Evolutionary conservation across 2,113 vertebrate species (phyloP), one percentile per base, ranked within the genome.

Genomic region (Phalacrocorax aristotelis): DNA sequence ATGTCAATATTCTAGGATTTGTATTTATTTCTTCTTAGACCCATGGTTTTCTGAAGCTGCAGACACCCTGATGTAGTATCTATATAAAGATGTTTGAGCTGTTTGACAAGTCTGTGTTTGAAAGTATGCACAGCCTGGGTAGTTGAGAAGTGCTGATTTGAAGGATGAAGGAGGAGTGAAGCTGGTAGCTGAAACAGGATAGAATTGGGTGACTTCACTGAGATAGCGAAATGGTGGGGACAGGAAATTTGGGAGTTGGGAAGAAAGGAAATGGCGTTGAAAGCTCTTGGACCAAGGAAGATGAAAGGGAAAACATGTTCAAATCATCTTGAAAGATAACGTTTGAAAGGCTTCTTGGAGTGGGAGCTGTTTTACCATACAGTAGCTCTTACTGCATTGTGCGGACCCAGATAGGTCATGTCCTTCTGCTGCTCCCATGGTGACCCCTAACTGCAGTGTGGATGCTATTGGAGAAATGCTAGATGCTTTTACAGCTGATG

Each of bases 31-130:
- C 38, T 84, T 76, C 49, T 61, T 69, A 76, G 42, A 23, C n/a
- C 11, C 19, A 3, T 32, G 15, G 5, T 83, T 90, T 83, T 90
- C 68, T 62, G 75, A 74, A 70, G 46, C 70, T 74, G 32, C 36
- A 74, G 62, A n/a, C 36, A 52, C 34, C 27, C 23, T 52, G 14
- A 20, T 79, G n/a, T 30, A 48, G n/a, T 52, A 49, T 52, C 57
- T 75, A 6, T 83, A 48, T 27, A 52, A 83, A 89, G 60, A 64
- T 7, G 38, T 27, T 11, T 54, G 51, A 84, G 74, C 36, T 81
- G 23, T 54, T 83, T 91, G 91, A 94, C 76, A 84, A 62, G 38
- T 38, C 60, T 84, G 32, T 51, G n/a, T 64, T 58, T 80, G 51
- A 52, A 86, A 81, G 64, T 12, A 3, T 20, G 51, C 36, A 16